Conservation (phyloP, 2,113 vertebrate genomes). For the Clarias magur region DNA sequence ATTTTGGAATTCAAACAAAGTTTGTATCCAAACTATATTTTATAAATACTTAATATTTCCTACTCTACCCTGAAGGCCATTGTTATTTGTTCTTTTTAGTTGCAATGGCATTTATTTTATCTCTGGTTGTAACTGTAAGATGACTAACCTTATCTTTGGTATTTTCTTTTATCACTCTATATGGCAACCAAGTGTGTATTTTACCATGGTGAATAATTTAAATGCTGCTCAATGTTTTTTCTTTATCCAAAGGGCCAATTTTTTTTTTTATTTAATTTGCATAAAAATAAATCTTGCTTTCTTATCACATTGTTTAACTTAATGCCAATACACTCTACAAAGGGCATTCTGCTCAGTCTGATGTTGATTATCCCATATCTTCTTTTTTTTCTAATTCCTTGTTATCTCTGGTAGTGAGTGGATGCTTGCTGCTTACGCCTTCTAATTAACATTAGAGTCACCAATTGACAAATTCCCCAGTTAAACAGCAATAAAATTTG, state of each 20-base stretch:
- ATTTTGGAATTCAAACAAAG: too few species aligned
- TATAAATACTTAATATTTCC: too few species aligned
- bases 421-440: not conserved
- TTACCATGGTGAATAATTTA: not conserved
- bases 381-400: constrained; percentile 16
- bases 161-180: too few species aligned
- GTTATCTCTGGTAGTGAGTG: constrained; percentile 30
- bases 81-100: too few species aligned
- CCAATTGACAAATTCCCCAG: not conserved
- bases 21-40: too few species aligned
- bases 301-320: not conserved
- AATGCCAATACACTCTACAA: not conserved
- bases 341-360: not conserved
- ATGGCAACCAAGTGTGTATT: too few species aligned
- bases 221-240: not conserved
- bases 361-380: constrained; percentile 12
- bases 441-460: constrained; percentile 30
- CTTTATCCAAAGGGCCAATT: not conserved
- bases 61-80: not conserved
- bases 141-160: too few species aligned
- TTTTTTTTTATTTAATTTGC: too few species aligned
- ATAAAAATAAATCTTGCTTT: not conserved
- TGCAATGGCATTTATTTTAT: too few species aligned
- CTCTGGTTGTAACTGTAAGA: too few species aligned
- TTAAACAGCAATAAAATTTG: not conserved